Base-by-base conservation (phyloP, 2,888 invertebrate species). In the Phymatocera aterrima region DNA sequence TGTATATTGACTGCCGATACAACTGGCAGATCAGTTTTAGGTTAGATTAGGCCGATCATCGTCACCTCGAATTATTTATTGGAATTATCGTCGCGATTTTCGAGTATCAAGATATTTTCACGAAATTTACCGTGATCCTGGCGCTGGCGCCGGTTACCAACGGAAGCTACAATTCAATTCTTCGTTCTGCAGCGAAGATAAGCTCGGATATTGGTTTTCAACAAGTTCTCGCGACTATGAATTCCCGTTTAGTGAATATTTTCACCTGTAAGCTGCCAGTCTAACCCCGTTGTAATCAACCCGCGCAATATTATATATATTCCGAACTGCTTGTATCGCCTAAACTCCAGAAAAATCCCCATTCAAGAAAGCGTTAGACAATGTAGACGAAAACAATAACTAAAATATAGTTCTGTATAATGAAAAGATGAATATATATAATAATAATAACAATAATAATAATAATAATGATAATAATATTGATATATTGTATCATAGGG, bases 341-440 rank as follows among this genome's bases (percentile, higher is more conserved):
- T 75, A 21, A 57, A 57, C 60, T 57, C 60, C 51, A n/a, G 34
- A 21, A 57, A 37, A 43, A 15, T n/a, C 54, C 60, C 57, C 57
- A 43, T 43, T 57, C 75, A 60, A 75, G n/a, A 75, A 75, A 54
- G 75, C 60, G 75, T 54, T 75, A 75, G 75, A 75, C 75, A 75
- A 75, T 75, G 72, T 75, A 75, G 75, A 75, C 75, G 24, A 60
- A 75, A 57, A 75, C 75, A 75, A 75, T 75, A 75, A 75, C 57
- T 75, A 75, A 54, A 21, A 75, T 75, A 75, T 37, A 75, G 40
- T 75, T 43, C 60, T 54, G 60, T 60, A 54, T 57, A 74, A n/a
- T n/a, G n/a, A n/a, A n/a, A n/a, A n/a, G n/a, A n/a, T n/a, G n/a
- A n/a, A n/a, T 24, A 65, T 65, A 65, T 8, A 46, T 46, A 46